phyloP scores from a whole-genome alignment of 2,797 vertebrate species.

The Trachops cirrhosus region DNA sequence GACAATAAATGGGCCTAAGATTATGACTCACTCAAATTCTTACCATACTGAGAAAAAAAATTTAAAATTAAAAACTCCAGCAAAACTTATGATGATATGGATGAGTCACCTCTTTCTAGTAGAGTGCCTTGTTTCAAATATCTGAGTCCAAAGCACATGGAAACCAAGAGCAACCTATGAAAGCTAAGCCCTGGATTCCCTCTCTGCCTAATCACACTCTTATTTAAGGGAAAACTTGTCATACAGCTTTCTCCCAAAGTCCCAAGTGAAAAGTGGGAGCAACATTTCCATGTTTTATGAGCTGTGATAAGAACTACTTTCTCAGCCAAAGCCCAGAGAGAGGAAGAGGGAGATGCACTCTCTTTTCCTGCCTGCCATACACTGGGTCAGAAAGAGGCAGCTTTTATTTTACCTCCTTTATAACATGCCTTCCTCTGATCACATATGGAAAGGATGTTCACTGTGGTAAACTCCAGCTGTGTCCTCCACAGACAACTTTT shows the following conservation, averaged over 20 bases:
- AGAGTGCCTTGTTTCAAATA: neutral
- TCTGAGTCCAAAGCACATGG: neutral
- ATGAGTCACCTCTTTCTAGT: neutral
- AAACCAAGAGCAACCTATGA: neutral
- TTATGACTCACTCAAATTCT: neutral
- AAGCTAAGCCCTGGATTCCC: neutral
- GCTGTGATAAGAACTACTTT: neutral
- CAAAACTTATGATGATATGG: neutral
- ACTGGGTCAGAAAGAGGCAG: neutral
- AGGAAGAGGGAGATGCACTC: neutral
- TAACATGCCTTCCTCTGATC: neutral
- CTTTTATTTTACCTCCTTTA: neutral
- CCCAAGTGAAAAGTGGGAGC: neutral
- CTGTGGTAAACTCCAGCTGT: neutral
- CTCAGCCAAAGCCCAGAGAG: neutral
- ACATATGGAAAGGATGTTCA: neutral
- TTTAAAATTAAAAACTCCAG: neutral
- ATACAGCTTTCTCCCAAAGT: neutral
- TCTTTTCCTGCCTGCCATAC: neutral
- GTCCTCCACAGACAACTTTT: neutral
- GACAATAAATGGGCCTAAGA: neutral
- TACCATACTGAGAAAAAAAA: neutral
- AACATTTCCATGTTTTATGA: neutral
- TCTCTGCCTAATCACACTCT: neutral
- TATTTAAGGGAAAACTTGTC: neutral